Base-by-base conservation (phyloP, 2,888 invertebrate species). In the Spatulosminthurus flaviceps region DNA sequence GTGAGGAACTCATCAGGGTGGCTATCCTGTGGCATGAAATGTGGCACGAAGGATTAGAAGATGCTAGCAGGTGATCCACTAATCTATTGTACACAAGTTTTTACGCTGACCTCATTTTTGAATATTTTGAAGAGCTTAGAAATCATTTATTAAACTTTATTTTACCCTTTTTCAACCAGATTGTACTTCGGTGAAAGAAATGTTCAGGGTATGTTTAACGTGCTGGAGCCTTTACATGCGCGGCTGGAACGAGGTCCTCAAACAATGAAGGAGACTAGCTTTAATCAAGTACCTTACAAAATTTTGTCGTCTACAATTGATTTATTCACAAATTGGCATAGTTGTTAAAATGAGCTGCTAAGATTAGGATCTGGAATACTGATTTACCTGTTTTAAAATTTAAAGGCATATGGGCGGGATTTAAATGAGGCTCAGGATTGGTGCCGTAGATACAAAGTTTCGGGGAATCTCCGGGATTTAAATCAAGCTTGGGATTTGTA, bases 401-500 rank as follows among this genome's bases (percentile, higher is more conserved):
- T 74, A 0, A 60, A 90, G 90, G 96, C 98, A 0, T 99, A 99
- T 87, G 97, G 96, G 0, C 90, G 96, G 72, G 99, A 99, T 87
- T 89, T 99, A 81, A 92, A 92, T 86, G 97, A 98, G 87, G 99
- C 99, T 0, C 93, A 94, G 85, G 96, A 97, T 86, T 98, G 96
- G 95, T 99, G 98, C 87, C 92, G 94, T 86, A 92, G 95, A 86
- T 98, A 93, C 87, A 88, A 93, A 90, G 91, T 92, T 28, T 94
- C 96, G 0, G 92, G 93, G 0, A 93, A 94, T 85, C 92, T 94
- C 5, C 92, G 96, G 84, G 98, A 99, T 87, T 88, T 99, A 83
- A 97, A 97, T 87, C 97, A 97, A 87, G 99, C 99, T 1, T 99
- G 99, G 99, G 98, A 99, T 87, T 90, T 98, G 51, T 99, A 99